Conservation (phyloP, 2,113 vertebrate genomes). For the Terrapene triunguis region DNA sequence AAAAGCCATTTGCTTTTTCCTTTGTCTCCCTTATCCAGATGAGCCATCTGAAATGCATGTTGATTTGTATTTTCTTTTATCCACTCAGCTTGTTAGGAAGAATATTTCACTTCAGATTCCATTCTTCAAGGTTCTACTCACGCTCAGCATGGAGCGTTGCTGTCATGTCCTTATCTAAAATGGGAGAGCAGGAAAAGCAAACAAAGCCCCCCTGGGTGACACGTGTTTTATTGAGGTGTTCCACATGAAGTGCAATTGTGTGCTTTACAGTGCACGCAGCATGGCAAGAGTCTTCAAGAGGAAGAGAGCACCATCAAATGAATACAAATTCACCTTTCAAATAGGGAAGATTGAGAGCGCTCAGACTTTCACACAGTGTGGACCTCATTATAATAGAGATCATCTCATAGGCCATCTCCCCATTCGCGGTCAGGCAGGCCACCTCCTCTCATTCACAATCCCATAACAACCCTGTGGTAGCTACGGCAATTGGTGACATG, state of each 20-base stretch:
- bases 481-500: not conserved
- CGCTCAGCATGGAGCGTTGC: constrained; percentile 59
- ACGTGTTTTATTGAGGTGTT: constrained; percentile 74
- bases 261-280: constrained; percentile 65
- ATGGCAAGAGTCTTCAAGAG: constrained; percentile 59
- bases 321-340: constrained; percentile 72
- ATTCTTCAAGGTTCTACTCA: constrained; percentile 73
- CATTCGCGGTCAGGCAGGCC: constrained; percentile 43
- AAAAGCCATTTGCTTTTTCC: constrained; percentile 69
- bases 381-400: constrained; percentile 56
- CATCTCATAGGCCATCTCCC: constrained; percentile 37
- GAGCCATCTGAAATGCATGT: constrained; percentile 75
- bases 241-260: constrained; percentile 71
- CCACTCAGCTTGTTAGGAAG: constrained; percentile 69
- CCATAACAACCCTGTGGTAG: constrained; percentile 43
- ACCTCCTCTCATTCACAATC: not conserved
- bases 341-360: constrained; percentile 58
- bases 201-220: constrained; percentile 72
- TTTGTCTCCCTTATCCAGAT: constrained; percentile 70
- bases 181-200: constrained; percentile 73
- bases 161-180: constrained; percentile 72
- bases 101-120: constrained; percentile 75
- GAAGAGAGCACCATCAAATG: constrained; percentile 67
- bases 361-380: constrained; percentile 12
- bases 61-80: constrained; percentile 81